phyloP scores from a whole-genome alignment of 2,797 vertebrate species.

The Jordanella pulchra region DNA sequence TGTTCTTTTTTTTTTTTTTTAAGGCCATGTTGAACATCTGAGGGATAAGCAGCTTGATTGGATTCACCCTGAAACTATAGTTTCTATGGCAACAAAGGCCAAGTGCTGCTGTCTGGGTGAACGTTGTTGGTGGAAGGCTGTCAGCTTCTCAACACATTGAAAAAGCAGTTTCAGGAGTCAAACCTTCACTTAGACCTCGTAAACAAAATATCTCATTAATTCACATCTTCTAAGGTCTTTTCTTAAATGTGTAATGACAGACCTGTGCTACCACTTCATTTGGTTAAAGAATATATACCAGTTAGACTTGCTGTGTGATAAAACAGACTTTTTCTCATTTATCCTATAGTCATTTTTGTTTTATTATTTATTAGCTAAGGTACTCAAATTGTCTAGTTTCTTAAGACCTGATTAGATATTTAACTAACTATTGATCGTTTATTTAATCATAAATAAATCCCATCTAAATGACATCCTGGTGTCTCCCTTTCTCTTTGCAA shows the following conservation, averaged over 20 bases:
- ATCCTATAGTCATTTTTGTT: not conserved
- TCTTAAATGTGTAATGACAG: slow-evolving; percentile 5
- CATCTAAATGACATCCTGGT: not conserved
- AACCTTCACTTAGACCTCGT: slow-evolving; percentile 42
- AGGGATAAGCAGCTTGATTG: slow-evolving; percentile 46
- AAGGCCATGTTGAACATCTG: slow-evolving; percentile 26
- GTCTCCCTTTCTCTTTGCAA: not conserved
- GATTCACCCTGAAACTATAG: slow-evolving; percentile 64
- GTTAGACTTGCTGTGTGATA: not conserved
- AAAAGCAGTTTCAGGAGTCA: slow-evolving; percentile 49
- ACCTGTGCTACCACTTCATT: not conserved
- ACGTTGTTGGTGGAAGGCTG: slow-evolving; percentile 42
- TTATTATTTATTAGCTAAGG: not conserved
- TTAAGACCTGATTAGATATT: not conserved
- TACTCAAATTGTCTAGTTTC: not conserved
- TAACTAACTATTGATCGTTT: not conserved
- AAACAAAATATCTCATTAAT: slow-evolving; percentile 38
- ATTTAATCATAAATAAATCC: not conserved
- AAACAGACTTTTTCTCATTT: not conserved
- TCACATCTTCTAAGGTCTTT: not conserved
- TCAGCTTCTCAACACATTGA: slow-evolving; percentile 17
- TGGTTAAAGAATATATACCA: not conserved
- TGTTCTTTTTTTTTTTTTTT: not conserved
- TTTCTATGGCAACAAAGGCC: slow-evolving; percentile 81
- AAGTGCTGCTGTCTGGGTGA: slow-evolving; percentile 30